phyloP scores from a whole-genome alignment of 2,797 vertebrate genomes.

The Chelon auratus region DNA sequence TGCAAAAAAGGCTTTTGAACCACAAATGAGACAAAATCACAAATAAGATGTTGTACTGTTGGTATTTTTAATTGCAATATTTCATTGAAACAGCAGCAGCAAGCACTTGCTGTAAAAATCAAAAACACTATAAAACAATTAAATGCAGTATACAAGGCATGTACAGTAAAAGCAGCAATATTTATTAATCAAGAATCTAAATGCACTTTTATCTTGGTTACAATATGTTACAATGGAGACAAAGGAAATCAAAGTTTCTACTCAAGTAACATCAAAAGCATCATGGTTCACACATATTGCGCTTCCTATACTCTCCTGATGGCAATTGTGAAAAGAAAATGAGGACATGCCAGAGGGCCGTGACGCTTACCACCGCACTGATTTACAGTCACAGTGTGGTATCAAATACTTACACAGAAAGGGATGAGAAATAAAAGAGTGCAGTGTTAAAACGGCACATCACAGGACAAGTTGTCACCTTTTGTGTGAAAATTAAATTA shows the following conservation, averaged over 20 bases:
- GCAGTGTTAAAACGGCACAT: slow-evolving; percentile 23
- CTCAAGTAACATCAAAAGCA: not conserved
- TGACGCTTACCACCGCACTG: no score
- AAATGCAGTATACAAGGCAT: not conserved
- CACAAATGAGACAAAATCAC: no score
- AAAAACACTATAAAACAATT: not conserved
- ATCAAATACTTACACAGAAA: not conserved
- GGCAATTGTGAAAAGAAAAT: not conserved
- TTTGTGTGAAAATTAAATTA: slow-evolving; percentile 34
- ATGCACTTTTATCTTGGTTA: not conserved
- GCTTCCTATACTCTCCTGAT: not conserved
- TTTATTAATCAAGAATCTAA: slow-evolving; percentile 15
- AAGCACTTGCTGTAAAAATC: not conserved
- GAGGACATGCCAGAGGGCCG: not conserved
- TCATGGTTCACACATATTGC: not conserved
- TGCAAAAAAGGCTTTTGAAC: not conserved
- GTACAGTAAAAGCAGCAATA: not conserved
- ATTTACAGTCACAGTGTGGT: not conserved
- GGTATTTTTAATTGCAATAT: no score
- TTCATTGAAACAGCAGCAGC: not conserved
- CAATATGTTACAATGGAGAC: not conserved
- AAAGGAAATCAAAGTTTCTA: not conserved
- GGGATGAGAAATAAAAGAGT: slow-evolving; percentile 17
- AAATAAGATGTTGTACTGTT: no score
- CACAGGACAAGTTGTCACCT: slow-evolving; percentile 41